Conservation (phyloP, 2,113 vertebrate species). For the Cervus canadensis region DNA sequence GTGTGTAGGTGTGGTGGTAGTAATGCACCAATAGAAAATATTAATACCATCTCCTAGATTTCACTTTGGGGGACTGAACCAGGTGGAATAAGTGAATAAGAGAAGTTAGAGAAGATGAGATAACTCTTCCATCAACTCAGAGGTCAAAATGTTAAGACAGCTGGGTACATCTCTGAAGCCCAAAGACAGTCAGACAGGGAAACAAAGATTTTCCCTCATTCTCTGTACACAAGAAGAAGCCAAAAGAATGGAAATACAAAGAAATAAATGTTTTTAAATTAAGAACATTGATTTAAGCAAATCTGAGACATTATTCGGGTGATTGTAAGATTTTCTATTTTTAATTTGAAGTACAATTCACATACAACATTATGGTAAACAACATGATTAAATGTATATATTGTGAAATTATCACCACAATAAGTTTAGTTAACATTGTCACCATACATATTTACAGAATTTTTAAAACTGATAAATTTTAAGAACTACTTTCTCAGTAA, state of each 20-base stretch:
- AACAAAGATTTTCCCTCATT: not conserved
- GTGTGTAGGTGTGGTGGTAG: not conserved
- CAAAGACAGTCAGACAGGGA: not conserved
- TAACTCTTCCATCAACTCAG: not conserved
- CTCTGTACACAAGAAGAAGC: not conserved
- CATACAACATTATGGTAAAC: not conserved
- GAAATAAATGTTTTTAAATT: not conserved
- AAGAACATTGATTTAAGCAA: not conserved
- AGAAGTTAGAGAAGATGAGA: not conserved
- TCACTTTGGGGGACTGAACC: not conserved
- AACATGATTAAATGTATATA: not conserved
- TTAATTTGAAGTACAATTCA: not conserved
- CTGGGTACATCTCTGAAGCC: not conserved
- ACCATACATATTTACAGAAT: not conserved
- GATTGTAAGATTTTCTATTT: not conserved
- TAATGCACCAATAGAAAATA: not conserved
- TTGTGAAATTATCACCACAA: not conserved
- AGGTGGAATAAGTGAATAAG: not conserved
- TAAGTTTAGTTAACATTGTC: not conserved
- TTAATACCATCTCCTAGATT: not conserved
- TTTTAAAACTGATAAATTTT: not conserved
- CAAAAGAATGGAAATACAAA: not conserved
- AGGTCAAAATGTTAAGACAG: not conserved
- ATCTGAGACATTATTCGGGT: not conserved
- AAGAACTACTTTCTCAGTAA: not conserved